Percentiles rank a stretch among this genome's conserved stretches.
These are phyloP conservation scores for Adelognathus sp. DNA, from an alignment of 2,888 invertebrate genomes.

Conservation along the genomic window DNA sequence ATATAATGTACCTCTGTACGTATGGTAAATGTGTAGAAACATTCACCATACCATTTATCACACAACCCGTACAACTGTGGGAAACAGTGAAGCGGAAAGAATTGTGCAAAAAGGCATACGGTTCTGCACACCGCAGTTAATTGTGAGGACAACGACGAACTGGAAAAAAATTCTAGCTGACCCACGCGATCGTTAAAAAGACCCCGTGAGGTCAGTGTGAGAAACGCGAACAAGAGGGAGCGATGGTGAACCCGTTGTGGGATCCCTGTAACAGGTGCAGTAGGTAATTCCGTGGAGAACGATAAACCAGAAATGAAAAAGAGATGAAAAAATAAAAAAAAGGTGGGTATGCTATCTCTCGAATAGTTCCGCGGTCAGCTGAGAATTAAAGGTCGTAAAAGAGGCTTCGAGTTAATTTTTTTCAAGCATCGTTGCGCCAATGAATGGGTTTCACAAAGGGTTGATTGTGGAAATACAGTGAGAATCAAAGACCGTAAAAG, in stretches of 20 bases:
- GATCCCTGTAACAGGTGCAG: background rate
- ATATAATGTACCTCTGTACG: background rate
- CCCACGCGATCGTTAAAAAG: slow-evolving; percentile 5
- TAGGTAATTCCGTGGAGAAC: background rate
- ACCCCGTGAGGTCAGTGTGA: background rate
- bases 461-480: background rate
- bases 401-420: background rate
- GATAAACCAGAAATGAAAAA: slow-evolving; percentile 12
- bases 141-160: background rate
- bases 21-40: background rate
- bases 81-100: background rate
- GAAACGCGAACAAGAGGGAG: background rate
- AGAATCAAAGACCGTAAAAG: background rate
- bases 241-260: background rate
- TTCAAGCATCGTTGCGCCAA: background rate
- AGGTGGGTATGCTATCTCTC: background rate
- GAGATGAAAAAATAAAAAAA: too few relatives aligned
- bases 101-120: background rate
- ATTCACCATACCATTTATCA: too few relatives aligned
- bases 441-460: background rate
- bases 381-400: background rate
- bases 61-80: too few relatives aligned
- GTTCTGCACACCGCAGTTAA: background rate
- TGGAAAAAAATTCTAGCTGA: slow-evolving; percentile 1
- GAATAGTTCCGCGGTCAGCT: background rate